Percentiles rank a stretch among this genome's conserved stretches.
Conservation (phyloP, 1,140 invertebrate genomes). For the Monomorium pharaonis region DNA sequence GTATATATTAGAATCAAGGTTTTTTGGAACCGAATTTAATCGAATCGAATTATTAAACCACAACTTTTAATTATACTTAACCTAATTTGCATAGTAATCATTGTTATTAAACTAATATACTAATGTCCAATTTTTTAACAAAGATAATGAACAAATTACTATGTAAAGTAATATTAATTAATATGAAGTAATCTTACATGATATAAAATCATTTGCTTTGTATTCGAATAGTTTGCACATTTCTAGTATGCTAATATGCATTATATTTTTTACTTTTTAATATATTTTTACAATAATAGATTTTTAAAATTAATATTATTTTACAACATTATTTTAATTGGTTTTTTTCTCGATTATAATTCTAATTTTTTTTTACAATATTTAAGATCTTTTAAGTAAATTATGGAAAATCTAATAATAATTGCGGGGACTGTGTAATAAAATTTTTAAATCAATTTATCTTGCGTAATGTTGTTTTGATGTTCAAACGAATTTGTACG, state of each 20-base stretch:
- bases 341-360: not conserved
- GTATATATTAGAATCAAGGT: not conserved
- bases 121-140: too few species aligned
- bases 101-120: too few species aligned
- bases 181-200: too few species aligned
- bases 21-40: too few species aligned
- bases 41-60: too few species aligned
- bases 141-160: too few species aligned
- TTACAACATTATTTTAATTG: not conserved
- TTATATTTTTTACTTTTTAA: not conserved
- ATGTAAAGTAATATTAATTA: too few species aligned
- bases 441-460: not conserved
- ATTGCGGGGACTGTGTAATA: not conserved
- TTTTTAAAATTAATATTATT: not conserved
- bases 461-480: not conserved
- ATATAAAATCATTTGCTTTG: too few species aligned
- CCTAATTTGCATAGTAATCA: too few species aligned
- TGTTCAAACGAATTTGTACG: not conserved
- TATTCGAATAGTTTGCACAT: too few species aligned
- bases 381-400: not conserved
- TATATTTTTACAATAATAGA: not conserved
- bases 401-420: not conserved
- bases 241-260: not conserved
- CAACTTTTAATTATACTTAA: too few species aligned
- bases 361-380: not conserved